Evolutionary conservation across 2,113 vertebrate genomes (phyloP), one percentile per base, ranked within the genome.

Genomic region (Lepisosteus osseus): DNA sequence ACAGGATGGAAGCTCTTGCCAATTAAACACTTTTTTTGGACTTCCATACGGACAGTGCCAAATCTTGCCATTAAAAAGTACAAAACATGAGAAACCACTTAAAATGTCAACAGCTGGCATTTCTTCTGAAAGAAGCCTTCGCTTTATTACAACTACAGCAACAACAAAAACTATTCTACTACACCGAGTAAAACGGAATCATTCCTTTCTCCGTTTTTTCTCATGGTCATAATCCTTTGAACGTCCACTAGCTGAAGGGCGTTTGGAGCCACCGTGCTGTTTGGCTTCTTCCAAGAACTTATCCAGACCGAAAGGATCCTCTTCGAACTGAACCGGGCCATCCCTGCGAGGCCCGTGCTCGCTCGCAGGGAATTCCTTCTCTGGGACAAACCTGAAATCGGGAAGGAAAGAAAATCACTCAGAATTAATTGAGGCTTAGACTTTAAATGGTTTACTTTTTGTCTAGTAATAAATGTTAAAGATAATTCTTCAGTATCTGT

Each of bases 231-330:
- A 96, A 74, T 99, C 97, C 81, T 98, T 98, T 2, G 95, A 94
- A 61, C 95, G 94, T 71, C 93, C 91, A 83, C 95, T 95, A 51
- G 95, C 93, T 0, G 97, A 96, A 0, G 96, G 95, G 77, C 97
- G 91, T 85, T 98, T 99, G 64, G 97, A 97, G 59, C 96, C 96
- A 11, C 96, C 97, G 0, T 99, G 97, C 79, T 98, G 97, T 85
- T 99, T 99, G 45, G 97, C 97, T 84, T 99, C 95, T 84, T 99
- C 95, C 91, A 99, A 95, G 93, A 99, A 99, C 86, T 97, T 98
- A 81, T 99, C 97, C 89, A 99, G 89, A 86, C 97, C 97, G 63
- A 99, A 99, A 3, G 97, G 96, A 94, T 99, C 97, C 76, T 98
- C 96, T 76, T 99, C 97, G 87, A 98, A 98, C 72, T 98, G 96